A percentile compares a stretch with the other conserved stretches of the same genome.
These are phyloP conservation scores for Tuberolachnus salignus DNA, from an alignment of 2,888 invertebrate species.

Conservation along the genomic window DNA sequence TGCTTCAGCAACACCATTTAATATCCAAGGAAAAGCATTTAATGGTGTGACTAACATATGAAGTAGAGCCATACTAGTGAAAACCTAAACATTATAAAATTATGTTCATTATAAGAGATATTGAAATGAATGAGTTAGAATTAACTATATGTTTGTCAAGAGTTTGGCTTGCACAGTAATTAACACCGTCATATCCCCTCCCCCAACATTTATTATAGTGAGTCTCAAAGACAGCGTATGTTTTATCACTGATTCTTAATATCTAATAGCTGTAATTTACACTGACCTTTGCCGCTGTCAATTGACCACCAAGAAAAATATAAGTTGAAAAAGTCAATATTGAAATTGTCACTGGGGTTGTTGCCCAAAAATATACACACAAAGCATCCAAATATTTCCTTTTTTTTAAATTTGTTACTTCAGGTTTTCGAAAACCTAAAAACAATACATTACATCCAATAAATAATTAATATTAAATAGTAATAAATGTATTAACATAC, in stretches of 20 bases:
- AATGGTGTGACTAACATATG: conserved; percentile 95
- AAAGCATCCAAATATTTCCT: conserved; percentile 96
- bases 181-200: too few species aligned
- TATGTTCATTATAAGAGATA: background rate
- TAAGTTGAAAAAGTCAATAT: conserved; percentile 83
- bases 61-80: conserved; percentile 91
- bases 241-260: too few species aligned
- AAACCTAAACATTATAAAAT: conserved; percentile 66
- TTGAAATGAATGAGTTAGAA: too few species aligned
- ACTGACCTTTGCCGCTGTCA: conserved; percentile 83
- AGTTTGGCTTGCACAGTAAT: too few species aligned
- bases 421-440: conserved; percentile 71
- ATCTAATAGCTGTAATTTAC: conserved; percentile 3
- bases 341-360: conserved; percentile 90
- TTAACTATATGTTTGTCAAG: too few species aligned
- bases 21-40: conserved; percentile 98
- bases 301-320: conserved; percentile 74
- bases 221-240: too few species aligned
- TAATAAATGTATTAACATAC: conserved; percentile 64
- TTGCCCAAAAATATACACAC: conserved; percentile 99
- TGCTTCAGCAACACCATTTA: conserved; percentile 94
- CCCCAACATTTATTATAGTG: too few species aligned
- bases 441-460: background rate
- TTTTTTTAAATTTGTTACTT: conserved; percentile 78
- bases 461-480: conserved; percentile 30